phyloP scores from a whole-genome alignment of 64 coral and sea anemone genomes.

The Montipora sp. region DNA sequence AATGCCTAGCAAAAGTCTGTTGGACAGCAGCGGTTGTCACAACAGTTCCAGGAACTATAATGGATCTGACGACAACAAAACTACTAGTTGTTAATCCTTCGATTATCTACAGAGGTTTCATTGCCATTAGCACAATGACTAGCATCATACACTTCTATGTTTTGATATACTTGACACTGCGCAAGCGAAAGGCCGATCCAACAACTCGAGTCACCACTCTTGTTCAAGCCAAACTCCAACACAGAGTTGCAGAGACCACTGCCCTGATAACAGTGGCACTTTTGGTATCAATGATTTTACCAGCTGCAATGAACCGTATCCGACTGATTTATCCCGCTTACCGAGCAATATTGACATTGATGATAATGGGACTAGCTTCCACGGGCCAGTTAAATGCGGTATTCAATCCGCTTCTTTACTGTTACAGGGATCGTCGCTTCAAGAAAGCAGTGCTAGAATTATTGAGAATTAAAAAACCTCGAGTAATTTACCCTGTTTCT shows the following conservation, averaged over 20 bases:
- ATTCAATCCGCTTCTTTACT: conserved; percentile 14
- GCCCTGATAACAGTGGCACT: neutral
- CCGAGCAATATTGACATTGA: neutral
- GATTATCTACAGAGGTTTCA: neutral
- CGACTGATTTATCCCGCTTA: neutral
- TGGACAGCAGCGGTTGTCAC: neutral
- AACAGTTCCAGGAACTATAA: neutral
- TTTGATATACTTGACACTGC: neutral
- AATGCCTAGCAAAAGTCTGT: neutral
- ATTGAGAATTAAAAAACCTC: neutral
- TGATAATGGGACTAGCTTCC: neutral
- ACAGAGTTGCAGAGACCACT: neutral
- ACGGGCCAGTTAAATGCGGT: neutral
- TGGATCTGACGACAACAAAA: neutral
- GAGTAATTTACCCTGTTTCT: neutral
- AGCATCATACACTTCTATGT: neutral
- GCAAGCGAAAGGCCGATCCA: neutral
- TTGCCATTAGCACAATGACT: neutral
- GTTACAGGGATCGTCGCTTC: conserved; percentile 2
- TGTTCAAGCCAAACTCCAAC: neutral
- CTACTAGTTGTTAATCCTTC: neutral
- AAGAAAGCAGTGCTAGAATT: neutral
- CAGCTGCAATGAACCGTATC: neutral
- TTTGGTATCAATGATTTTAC: neutral
- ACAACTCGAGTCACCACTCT: too few relatives aligned